Base-by-base conservation (phyloP, 2,113 vertebrate genomes). In the Motacilla tschutschensis region DNA sequence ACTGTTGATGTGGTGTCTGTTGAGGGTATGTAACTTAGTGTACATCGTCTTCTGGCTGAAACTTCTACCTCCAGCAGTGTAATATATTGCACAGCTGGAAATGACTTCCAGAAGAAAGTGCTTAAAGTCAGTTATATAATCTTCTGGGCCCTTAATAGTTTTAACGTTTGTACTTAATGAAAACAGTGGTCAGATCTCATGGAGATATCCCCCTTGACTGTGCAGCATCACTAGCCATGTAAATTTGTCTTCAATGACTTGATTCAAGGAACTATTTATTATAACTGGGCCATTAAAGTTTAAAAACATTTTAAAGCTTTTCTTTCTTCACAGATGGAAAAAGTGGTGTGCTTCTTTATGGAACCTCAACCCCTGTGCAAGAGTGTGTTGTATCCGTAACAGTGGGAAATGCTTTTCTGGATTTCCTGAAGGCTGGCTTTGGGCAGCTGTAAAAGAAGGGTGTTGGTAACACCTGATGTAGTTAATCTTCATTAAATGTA, bases 311-410 rank as follows among this genome's bases (percentile, higher is more conserved):
- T 47, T 57, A 57, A 43, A 57, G 71, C 28, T 48, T 85, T 71
- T 57, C 24, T 64, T 71, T 64, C 36, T 57, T 36, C 50, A 20
- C 13, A 44, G 17, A 44, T 41, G 47, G 53, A 87, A 47, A 33
- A 83, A 70, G 54, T 13, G 15, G 5, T 24, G 14, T 73, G 28
- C 51, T 87, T 64, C 0, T 1, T 53, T 71, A 9, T 35, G 50
- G 38, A 76, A n/a, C 12, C 26, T 63, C 36, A 57, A 6, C 28
- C 5, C 2, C 4, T 57, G 33, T 79, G 29, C 11, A n/a, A 48
- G 24, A 1, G 0, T 58, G 21, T 70, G 14, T 46, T 55, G 4
- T 51, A 21, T 41, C 36, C 0, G 0, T 67, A 55, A 20, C 11
- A 38, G 64, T 12, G 53, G 80, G 83, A 65, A 77, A 33, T 2